Percentiles rank a stretch among this genome's conserved stretches.
Conservation (phyloP, 2,888 invertebrate genomes). For the Agrotis puta region DNA sequence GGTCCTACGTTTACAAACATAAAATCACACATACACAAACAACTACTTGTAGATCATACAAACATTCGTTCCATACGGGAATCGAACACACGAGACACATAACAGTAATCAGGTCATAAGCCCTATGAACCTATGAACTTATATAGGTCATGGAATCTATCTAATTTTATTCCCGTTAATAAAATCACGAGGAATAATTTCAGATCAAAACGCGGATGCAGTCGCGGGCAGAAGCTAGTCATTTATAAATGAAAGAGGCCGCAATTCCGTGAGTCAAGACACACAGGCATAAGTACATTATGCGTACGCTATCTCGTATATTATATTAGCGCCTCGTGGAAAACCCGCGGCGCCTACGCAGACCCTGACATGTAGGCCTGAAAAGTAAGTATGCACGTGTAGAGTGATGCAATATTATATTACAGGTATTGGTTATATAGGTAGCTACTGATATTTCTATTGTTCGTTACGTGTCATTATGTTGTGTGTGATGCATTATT, state of each 20-base stretch:
- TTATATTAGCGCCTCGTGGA: conserved; percentile 16
- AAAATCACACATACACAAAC: too few species aligned
- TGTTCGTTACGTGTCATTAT: not conserved
- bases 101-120: too few species aligned
- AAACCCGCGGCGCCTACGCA: conserved; percentile 37
- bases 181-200: not conserved
- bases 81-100: too few species aligned
- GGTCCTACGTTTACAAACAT: too few species aligned
- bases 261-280: not conserved
- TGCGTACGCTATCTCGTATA: conserved; percentile 1
- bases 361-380: conserved; percentile 1
- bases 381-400: not conserved
- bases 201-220: not conserved
- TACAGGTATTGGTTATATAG: not conserved
- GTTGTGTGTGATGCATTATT: not conserved
- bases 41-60: too few species aligned
- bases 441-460: not conserved
- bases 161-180: too few species aligned
- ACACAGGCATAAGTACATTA: conserved; percentile 5
- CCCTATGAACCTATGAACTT: too few species aligned
- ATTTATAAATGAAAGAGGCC: not conserved
- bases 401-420: conserved; percentile 2
- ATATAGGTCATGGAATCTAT: too few species aligned
- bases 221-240: not conserved
- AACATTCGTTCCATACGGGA: too few species aligned